Base-by-base conservation (phyloP, 2,888 invertebrate species). In the Lydus trimaculatus region DNA sequence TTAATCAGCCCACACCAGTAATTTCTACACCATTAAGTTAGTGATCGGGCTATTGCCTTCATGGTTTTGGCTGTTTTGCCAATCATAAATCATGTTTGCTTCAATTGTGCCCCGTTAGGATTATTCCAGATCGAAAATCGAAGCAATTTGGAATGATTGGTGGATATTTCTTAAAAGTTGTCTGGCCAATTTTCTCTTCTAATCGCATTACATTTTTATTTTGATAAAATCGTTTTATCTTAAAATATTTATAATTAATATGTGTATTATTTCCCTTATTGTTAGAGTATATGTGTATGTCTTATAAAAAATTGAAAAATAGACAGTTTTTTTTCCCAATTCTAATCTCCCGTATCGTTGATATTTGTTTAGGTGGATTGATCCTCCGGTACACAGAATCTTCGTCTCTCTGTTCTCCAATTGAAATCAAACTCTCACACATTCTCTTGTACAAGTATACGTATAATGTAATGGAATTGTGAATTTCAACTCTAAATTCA, bases 11-110 rank as follows among this genome's bases (percentile, higher is more conserved):
- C 31, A 36, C 28, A 33, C 60, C 48, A 31, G 31, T n/a, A 33
- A 60, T 60, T 60, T 60, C 60, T 60, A 60, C 60, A 60, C 60
- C 60, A 60, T 60, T 60, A 60, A 60, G 60, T 60, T 23, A 15
- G 33, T 31, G 31, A 60, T 60, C 60, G 60, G 60, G 28, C 60
- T 20, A 60, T 60, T 60, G 60, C 33, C n/a, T 60, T n/a, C 31
- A 60, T 60, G 60, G 60, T 60, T 60, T 60, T 36, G 60, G 36
- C 60, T 31, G 36, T 60, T 60, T 60, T 33, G 60, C 23, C 11
- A 60, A 60, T 36, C 31, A 31, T 60, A 60, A 60, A 60, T 60
- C 60, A 60, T 60, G 60, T 60, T 31, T 60, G 60, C 60, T 36
- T 31, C 33, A 23, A 60, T 60, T n/a, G 20, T 28, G 33, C 8